These are phyloP conservation scores for Tiliacea aurago DNA, from an alignment of 2,888 invertebrate species.

Conservation along the genomic window DNA sequence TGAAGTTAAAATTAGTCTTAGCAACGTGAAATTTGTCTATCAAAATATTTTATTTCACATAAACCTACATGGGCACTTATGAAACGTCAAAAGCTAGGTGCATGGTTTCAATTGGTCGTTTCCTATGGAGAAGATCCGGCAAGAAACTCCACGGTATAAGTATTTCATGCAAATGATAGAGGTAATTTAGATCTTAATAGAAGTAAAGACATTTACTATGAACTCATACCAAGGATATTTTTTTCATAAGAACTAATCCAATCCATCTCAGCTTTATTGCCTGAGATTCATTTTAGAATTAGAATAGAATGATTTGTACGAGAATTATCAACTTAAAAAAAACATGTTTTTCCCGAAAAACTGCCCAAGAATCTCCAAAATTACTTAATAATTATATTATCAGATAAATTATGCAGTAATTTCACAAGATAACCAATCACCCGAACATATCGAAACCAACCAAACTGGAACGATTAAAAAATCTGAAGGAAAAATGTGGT, in stretches of 20 bases:
- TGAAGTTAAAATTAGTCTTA: conserved; percentile 23
- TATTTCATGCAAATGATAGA: background rate
- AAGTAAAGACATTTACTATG: background rate
- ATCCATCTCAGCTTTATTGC: background rate
- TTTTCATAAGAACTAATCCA: background rate
- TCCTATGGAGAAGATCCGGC: too few species aligned
- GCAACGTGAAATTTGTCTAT: conserved; percentile 5
- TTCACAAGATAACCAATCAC: conserved; percentile 61
- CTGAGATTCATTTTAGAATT: background rate
- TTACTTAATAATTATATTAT: conserved; percentile 29
- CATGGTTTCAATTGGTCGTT: too few species aligned
- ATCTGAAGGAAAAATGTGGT: conserved; percentile 51
- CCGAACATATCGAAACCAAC: conserved; percentile 54
- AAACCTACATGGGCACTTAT: too few species aligned
- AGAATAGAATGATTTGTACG: background rate
- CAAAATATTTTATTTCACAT: too few species aligned
- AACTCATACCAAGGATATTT: too few species aligned
- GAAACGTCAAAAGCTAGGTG: too few species aligned
- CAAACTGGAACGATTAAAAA: conserved; percentile 49
- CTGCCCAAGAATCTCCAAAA: conserved; percentile 25
- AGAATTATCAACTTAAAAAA: background rate
- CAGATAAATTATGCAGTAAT: conserved; percentile 37
- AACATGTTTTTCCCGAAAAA: conserved; percentile 5
- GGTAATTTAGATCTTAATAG: background rate
- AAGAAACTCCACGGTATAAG: too few species aligned